These are phyloP conservation scores for Otus sunia DNA, from an alignment of 2,113 vertebrate genomes.

Conservation along the genomic window DNA sequence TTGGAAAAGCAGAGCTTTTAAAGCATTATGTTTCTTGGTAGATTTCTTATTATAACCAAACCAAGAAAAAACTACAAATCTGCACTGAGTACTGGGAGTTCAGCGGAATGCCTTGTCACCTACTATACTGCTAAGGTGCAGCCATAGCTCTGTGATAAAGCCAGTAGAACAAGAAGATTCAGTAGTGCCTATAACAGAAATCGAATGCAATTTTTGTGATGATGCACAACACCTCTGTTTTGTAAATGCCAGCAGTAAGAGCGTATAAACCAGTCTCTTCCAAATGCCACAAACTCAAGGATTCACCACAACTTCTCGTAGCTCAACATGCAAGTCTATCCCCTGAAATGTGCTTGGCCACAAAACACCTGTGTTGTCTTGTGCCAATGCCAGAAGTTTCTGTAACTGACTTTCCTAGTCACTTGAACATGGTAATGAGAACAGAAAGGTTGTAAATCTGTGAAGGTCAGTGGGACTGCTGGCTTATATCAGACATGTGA, in stretches of 20 bases:
- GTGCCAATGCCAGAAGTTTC: background rate
- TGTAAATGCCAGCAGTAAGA: background rate
- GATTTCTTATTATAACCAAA: background rate
- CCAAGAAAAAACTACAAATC: background rate
- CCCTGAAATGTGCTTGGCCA: background rate
- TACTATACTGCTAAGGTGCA: background rate
- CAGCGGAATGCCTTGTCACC: background rate
- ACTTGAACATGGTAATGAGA: background rate
- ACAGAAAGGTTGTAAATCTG: background rate
- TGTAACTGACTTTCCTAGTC: background rate
- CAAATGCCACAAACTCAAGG: background rate
- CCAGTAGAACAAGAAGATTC: background rate
- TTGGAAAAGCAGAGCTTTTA: background rate
- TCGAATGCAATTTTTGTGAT: background rate
- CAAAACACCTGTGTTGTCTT: background rate
- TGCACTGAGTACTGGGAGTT: background rate
- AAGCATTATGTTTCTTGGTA: background rate
- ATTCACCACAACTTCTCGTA: background rate
- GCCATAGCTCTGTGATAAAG: background rate
- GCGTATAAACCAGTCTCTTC: background rate
- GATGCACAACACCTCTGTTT: background rate
- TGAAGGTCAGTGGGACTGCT: background rate
- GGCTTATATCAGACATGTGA: background rate
- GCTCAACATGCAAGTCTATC: background rate
- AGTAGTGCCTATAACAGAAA: background rate